These are phyloP conservation scores for Mylabris phalerata DNA, from an alignment of 1,140 invertebrate genomes.

Conservation along the genomic window DNA sequence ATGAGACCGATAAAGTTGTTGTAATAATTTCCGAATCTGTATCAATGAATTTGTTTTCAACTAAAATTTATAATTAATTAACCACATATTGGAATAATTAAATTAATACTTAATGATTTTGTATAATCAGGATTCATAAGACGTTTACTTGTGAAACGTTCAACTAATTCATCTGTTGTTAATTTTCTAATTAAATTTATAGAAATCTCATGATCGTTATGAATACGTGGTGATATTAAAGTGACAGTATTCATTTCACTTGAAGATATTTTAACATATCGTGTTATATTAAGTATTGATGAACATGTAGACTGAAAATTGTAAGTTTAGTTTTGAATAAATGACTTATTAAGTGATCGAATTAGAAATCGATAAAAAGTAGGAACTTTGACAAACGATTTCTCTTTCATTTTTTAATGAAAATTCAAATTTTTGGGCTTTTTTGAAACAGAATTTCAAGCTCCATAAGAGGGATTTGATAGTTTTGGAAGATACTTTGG, in stretches of 20 bases:
- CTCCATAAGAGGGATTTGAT: too few relatives aligned
- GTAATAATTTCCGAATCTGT: constrained; percentile 93
- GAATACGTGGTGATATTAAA: constrained; percentile 78
- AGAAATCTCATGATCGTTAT: constrained; percentile 77
- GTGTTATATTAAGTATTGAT: constrained; percentile 39
- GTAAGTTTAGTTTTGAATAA: too few relatives aligned
- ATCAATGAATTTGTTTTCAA: constrained; percentile 80
- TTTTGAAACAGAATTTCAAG: too few relatives aligned
- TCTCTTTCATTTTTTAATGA: too few relatives aligned
- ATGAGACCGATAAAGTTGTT: constrained; percentile 82
- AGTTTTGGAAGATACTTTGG: too few relatives aligned
- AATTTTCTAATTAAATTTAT: constrained; percentile 84
- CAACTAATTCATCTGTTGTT: constrained; percentile 72
- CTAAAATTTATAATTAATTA: constrained; percentile 56
- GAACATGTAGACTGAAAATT: too few relatives aligned
- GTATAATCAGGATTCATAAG: constrained; percentile 84
- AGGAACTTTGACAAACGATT: too few relatives aligned
- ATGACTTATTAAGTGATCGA: too few relatives aligned
- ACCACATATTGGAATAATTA: not conserved
- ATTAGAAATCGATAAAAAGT: too few relatives aligned
- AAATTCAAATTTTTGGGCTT: too few relatives aligned
- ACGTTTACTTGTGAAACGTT: constrained; percentile 78
- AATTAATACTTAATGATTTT: constrained; percentile 74
- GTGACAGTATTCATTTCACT: constrained; percentile 80
- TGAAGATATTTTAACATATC: constrained; percentile 92